phyloP scores from a whole-genome alignment of 2,113 vertebrate species.

The Ceratotherium simum region DNA sequence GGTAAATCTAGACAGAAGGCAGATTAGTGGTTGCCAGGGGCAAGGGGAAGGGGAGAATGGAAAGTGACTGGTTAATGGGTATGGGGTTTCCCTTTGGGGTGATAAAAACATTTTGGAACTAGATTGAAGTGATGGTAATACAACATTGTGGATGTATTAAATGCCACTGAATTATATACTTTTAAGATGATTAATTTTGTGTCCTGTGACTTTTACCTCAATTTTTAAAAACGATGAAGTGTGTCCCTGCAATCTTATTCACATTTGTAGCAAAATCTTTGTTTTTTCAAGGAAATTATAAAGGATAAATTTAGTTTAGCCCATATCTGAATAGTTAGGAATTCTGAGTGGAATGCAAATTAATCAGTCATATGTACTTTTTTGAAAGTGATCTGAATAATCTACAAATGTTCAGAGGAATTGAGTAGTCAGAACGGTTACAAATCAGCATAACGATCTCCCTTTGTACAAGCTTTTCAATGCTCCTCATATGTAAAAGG shows the following conservation, averaged over 20 bases:
- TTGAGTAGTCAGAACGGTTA: background rate
- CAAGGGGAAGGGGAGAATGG: background rate
- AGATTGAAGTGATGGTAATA: background rate
- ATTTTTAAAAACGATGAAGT: background rate
- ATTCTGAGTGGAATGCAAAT: background rate
- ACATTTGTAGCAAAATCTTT: constrained; percentile 1
- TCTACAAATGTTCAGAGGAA: constrained; percentile 35
- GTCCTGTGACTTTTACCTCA: constrained; percentile 34
- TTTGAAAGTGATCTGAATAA: background rate
- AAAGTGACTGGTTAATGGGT: background rate
- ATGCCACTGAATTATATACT: background rate
- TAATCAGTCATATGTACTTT: background rate
- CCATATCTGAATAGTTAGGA: background rate
- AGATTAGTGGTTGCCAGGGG: background rate
- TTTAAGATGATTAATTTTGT: constrained; percentile 19
- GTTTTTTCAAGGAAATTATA: constrained; percentile 29
- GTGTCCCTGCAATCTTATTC: background rate
- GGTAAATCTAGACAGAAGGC: background rate
- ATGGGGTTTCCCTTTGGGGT: background rate
- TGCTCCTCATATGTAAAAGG: background rate
- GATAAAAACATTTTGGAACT: constrained; percentile 29
- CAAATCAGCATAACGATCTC: background rate
- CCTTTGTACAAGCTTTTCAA: background rate
- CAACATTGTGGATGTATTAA: background rate
- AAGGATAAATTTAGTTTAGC: constrained; percentile 9